Evolutionary conservation across 2,113 vertebrate species (phyloP).

Genomic region (Istiophorus platypterus): DNA sequence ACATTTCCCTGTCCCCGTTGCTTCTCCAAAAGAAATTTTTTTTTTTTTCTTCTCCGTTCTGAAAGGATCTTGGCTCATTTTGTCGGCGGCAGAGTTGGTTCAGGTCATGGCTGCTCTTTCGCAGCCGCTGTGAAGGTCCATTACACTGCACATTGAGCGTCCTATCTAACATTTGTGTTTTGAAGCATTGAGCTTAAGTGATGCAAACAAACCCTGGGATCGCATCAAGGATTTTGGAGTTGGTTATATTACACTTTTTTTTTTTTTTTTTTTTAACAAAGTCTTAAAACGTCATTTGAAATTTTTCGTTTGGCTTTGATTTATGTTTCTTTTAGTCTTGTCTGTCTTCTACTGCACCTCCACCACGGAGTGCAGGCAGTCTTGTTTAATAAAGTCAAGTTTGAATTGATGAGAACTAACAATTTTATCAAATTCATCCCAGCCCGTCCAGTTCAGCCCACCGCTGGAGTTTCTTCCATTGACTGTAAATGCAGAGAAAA

Average conservation of each 20-base stretch:
- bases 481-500: too few species aligned
- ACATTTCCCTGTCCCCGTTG: constrained; percentile 53
- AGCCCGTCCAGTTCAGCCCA: too few species aligned
- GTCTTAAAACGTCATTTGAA: too few species aligned
- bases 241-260: constrained; percentile 14
- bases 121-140: constrained; percentile 72
- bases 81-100: constrained; percentile 51
- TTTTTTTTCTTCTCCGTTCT: constrained; percentile 36
- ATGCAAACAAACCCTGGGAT: constrained; percentile 71
- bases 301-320: neutral
- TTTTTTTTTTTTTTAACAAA: too few species aligned
- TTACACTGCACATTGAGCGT: constrained; percentile 80
- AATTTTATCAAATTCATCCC: too few species aligned
- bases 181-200: constrained; percentile 81
- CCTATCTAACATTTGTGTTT: constrained; percentile 80
- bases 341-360: too few species aligned
- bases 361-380: neutral
- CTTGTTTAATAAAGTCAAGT: neutral
- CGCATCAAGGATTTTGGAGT: constrained; percentile 36
- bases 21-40: neutral
- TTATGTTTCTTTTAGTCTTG: neutral
- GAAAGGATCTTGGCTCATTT: constrained; percentile 61
- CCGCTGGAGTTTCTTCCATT: too few species aligned
- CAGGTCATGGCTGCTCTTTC: constrained; percentile 55
- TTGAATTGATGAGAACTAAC: neutral